phyloP scores from a whole-genome alignment of 2,113 vertebrate species.

The Octodon degus region DNA sequence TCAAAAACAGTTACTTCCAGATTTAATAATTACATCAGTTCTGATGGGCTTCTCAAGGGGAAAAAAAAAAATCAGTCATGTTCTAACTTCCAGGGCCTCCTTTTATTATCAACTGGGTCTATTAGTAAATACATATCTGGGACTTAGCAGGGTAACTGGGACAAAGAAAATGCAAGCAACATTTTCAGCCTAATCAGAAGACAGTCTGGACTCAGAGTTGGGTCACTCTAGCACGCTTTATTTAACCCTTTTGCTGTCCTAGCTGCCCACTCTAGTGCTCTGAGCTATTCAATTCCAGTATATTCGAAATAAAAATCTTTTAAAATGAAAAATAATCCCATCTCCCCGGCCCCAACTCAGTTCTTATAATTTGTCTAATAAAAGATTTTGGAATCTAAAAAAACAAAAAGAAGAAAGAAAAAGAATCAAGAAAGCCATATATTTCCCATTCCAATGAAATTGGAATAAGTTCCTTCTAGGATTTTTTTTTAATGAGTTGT shows the following conservation, averaged over 20 bases:
- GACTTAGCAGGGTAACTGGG: not conserved
- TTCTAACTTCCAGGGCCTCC: not conserved
- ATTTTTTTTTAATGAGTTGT: constrained; percentile 17
- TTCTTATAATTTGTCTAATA: no score
- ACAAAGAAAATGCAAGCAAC: constrained; percentile 52
- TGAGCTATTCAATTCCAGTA: not conserved
- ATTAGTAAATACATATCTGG: not conserved
- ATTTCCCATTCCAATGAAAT: constrained; percentile 35
- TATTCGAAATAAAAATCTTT: constrained; percentile 31
- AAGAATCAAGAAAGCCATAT: constrained; percentile 20
- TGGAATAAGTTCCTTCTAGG: constrained; percentile 37
- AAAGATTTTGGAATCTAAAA: no score
- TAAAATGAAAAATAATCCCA: constrained; percentile 46
- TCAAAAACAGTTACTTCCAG: not conserved
- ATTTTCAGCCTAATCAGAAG: not conserved
- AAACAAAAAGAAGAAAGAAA: no score
- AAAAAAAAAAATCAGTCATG: fast-evolving
- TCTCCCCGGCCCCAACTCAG: no score
- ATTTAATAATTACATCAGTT: constrained; percentile 24
- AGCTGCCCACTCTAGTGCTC: not conserved
- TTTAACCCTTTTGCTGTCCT: not conserved
- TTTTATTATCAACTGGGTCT: not conserved
- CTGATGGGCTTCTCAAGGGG: not conserved
- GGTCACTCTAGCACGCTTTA: not conserved
- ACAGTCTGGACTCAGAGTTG: not conserved